Conservation (phyloP, 2,888 invertebrate species). For the Mythimna impura region DNA sequence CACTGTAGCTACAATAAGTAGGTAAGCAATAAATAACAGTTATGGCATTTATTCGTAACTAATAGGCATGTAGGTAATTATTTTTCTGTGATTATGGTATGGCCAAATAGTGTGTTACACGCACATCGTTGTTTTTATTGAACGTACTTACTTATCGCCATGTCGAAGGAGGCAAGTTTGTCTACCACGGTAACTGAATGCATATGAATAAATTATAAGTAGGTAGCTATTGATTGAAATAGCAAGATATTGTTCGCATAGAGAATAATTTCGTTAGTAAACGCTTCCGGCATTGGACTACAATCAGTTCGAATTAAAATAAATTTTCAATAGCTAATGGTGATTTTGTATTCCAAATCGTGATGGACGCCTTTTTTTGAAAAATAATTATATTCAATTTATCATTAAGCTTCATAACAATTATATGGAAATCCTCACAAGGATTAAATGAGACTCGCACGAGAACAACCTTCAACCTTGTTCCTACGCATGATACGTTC, state of each 20-base stretch:
- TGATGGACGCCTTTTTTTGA: constrained; percentile 25
- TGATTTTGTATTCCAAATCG: constrained; percentile 13
- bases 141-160: constrained; percentile 18
- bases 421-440: constrained; percentile 5
- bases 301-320: constrained; percentile 16
- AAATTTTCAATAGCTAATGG: constrained; percentile 15
- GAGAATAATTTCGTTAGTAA: constrained; percentile 31
- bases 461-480: constrained; percentile 47
- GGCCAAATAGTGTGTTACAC: constrained; percentile 39
- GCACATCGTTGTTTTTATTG: constrained; percentile 34
- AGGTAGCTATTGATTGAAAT: constrained; percentile 15
- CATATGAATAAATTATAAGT: not conserved
- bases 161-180: constrained; percentile 12
- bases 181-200: not conserved
- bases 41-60: constrained; percentile 52
- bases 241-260: constrained; percentile 11
- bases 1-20: constrained; percentile 31
- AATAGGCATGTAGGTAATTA: constrained; percentile 37
- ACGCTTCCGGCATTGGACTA: constrained; percentile 36
- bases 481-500: constrained; percentile 30
- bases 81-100: constrained; percentile 38
- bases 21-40: constrained; percentile 49
- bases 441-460: constrained; percentile 32
- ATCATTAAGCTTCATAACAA: not conserved
- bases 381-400: not conserved